phyloP scores from a whole-genome alignment of 2,797 vertebrate species.

The Ataeniobius toweri region DNA sequence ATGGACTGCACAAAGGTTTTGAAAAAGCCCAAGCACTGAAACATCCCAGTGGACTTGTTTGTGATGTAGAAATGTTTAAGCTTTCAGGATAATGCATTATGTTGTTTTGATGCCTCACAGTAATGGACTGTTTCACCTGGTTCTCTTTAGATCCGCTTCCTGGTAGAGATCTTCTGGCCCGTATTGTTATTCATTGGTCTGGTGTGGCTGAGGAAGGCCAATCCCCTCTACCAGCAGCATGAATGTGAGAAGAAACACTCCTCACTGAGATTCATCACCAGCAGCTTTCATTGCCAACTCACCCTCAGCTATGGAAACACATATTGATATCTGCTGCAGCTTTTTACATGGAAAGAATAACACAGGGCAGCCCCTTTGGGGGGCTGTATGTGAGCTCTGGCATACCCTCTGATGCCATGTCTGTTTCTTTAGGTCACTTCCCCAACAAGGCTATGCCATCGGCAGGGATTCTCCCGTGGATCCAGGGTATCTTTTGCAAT shows the following conservation, averaged over 20 bases:
- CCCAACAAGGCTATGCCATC: constrained; percentile 98
- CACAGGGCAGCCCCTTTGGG: not conserved
- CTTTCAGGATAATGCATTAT: not conserved
- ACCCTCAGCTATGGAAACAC: not conserved
- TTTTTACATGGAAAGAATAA: not conserved
- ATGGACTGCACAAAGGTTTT: not conserved
- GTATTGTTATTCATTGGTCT: constrained; percentile 89
- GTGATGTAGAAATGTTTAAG: not conserved
- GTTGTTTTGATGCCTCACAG: not conserved
- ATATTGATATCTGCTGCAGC: constrained; percentile 1
- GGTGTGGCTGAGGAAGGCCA: constrained; percentile 93
- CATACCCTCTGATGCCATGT: not conserved
- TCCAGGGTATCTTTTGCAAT: constrained; percentile 97
- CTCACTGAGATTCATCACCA: not conserved
- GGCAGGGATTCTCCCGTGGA: constrained; percentile 91
- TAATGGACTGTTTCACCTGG: not conserved
- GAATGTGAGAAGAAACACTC: constrained; percentile 85
- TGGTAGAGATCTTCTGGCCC: constrained; percentile 93
- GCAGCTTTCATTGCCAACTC: not conserved
- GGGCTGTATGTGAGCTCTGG: not conserved
- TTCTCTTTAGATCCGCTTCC: constrained; percentile 86
- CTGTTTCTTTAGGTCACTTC: constrained; percentile 89
- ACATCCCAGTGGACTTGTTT: not conserved
- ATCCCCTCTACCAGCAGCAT: constrained; percentile 92
- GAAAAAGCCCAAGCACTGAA: not conserved